These are phyloP conservation scores for Ranitomeya variabilis DNA, from an alignment of 2,113 vertebrate species.

Conservation along the genomic window DNA sequence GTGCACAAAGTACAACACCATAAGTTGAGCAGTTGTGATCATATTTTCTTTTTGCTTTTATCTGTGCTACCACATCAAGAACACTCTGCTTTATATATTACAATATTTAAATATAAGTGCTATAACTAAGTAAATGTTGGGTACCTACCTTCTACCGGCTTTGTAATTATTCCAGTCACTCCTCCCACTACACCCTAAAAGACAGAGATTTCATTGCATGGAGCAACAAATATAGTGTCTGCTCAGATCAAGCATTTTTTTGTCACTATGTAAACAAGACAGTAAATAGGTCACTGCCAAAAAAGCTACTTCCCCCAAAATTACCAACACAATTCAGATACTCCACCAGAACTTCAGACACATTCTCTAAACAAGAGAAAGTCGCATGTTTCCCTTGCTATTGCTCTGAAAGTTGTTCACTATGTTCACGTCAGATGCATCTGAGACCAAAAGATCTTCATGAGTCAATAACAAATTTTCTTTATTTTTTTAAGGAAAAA, in stretches of 20 bases:
- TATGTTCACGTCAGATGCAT: too few relatives aligned
- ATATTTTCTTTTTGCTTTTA: too few relatives aligned
- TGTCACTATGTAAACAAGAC: not conserved
- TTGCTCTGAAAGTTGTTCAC: too few relatives aligned
- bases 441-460: too few relatives aligned
- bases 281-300: not conserved
- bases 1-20: too few relatives aligned
- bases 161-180: constrained; percentile 94
- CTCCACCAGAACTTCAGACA: not conserved
- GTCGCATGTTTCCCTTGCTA: not conserved
- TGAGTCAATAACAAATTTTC: too few relatives aligned
- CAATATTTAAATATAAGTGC: not conserved
- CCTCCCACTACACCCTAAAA: constrained; percentile 91
- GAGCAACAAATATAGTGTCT: not conserved
- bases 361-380: not conserved
- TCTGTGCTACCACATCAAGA: too few relatives aligned
- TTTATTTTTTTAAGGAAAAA: too few relatives aligned
- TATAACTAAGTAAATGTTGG: not conserved
- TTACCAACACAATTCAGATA: not conserved
- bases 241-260: not conserved
- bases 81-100: too few relatives aligned
- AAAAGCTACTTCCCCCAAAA: not conserved
- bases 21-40: too few relatives aligned
- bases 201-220: not conserved
- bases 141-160: constrained; percentile 90